phyloP scores from a whole-genome alignment of 2,888 invertebrate genomes.

The Hirtodrosophila cameraria region DNA sequence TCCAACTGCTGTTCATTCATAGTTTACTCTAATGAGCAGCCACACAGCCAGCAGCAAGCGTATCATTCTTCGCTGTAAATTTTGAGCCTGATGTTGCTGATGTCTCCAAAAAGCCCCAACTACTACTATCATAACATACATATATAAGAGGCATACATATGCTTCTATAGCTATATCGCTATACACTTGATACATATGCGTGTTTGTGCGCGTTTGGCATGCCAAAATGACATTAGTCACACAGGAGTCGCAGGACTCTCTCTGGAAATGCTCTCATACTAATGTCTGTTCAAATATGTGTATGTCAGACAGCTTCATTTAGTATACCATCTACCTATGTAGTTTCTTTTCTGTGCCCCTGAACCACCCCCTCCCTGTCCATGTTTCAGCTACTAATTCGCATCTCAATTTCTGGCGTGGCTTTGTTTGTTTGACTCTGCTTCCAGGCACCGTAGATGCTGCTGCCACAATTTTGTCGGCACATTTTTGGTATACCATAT shows the following conservation, averaged over 20 bases:
- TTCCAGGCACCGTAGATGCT: constrained; percentile 13
- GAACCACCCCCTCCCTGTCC: background rate
- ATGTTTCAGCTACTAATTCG: constrained; percentile 18
- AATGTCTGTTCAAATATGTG: constrained; percentile 3
- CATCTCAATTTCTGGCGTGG: constrained; percentile 27
- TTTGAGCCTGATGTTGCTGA: constrained; percentile 49
- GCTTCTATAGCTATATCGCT: constrained; percentile 32
- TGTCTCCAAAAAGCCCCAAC: constrained; percentile 34
- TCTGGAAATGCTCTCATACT: constrained; percentile 6
- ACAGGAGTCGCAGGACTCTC: constrained; percentile 39
- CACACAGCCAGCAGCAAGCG: constrained; percentile 61
- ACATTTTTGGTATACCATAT: constrained; percentile 66
- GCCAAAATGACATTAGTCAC: constrained; percentile 78
- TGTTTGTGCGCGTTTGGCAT: constrained; percentile 68
- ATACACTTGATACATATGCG: constrained; percentile 56
- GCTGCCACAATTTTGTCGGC: constrained; percentile 54
- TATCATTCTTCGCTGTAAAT: constrained; percentile 60
- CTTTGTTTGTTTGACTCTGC: constrained; percentile 41
- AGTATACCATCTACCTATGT: constrained; percentile 29
- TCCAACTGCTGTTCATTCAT: constrained; percentile 34
- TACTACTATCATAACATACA: constrained; percentile 3
- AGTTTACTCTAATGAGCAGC: constrained; percentile 69
- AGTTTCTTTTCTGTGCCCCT: background rate
- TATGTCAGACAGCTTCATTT: constrained; percentile 57
- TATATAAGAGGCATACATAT: constrained; percentile 34